Conservation (phyloP, 2,888 invertebrate genomes). For the Allolobophora icterica region DNA sequence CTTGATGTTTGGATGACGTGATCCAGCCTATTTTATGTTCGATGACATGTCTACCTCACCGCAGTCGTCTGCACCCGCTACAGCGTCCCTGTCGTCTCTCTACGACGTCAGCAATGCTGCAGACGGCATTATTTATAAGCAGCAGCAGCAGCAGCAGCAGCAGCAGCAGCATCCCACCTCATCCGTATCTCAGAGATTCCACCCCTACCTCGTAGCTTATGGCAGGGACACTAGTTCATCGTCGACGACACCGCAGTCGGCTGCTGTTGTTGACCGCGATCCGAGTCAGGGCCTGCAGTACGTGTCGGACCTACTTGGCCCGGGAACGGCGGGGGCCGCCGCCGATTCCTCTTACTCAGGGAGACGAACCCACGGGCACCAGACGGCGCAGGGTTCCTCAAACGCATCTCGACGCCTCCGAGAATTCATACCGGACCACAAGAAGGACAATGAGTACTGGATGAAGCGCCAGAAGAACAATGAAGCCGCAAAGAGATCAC, state of each 20-base stretch:
- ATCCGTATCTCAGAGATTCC: conserved; percentile 29
- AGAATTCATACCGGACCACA: conserved; percentile 95
- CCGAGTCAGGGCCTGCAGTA: conserved; percentile 13
- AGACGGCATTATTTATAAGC: background rate
- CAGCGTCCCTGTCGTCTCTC: background rate
- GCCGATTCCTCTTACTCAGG: conserved; percentile 23
- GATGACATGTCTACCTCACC: conserved; percentile 29
- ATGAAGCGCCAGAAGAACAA: conserved; percentile 93
- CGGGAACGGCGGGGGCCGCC: background rate
- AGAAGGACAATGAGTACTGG: conserved; percentile 97
- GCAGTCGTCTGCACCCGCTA: background rate
- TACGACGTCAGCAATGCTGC: conserved; percentile 26
- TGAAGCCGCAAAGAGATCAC: conserved; percentile 92
- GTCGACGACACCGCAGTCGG: conserved; percentile 8
- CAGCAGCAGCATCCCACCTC: conserved; percentile 24
- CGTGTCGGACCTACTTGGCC: background rate
- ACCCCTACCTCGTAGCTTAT: conserved; percentile 24
- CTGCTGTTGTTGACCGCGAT: conserved; percentile 1
- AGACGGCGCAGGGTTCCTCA: background rate
- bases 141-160: conserved; percentile 20
- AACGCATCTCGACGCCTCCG: conserved; percentile 77
- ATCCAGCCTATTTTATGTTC: conserved; percentile 15
- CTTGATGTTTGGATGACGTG: background rate
- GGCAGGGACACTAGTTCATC: conserved; percentile 6
- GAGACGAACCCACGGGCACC: conserved; percentile 18